Base-by-base conservation (phyloP, 2,888 invertebrate species). In the Ctenicera cuprea region DNA sequence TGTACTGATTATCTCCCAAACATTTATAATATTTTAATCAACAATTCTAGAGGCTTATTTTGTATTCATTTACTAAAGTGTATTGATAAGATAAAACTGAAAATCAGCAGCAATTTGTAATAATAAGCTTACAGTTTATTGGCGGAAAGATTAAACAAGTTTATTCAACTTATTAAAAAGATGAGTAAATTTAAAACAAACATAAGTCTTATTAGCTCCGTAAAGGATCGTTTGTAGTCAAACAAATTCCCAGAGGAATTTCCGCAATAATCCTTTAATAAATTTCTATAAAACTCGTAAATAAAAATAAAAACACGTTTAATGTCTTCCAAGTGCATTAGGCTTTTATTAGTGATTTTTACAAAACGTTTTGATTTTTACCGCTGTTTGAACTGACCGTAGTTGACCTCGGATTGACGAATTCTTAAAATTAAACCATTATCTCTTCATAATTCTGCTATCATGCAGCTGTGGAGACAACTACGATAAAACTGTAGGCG, bases 91-190 rank as follows among this genome's bases (percentile, higher is more conserved):
- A 50, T 20, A 50, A 48, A 20, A 18, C 11, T 16, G 26, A 43
- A 62, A 45, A 41, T 41, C 26, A 43, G 41, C 16, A 43, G 41
- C 30, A 62, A 41, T 62, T 62, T 62, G 45, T 48, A 33, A 48
- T 45, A 63, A 45, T 33, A 48, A 63, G 16, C 48, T 26, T 63
- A 45, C 22, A 48, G 30, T 63, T 45, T 63, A 48, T 63, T 63
- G 30, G 63, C 48, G 11, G 45, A 45, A 63, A 63, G 63, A 63
- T 63, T 63, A 63, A 63, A 63, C 63, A 63, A 63, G 33, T 48
- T 48, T 63, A 48, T 45, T 48, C 45, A 48, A 14, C 45, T 63
- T 63, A 63, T 48, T 18, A 48, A 48, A 45, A 63, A 48, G 20
- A 11, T 14, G 45, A 41, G 26, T 48, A 45, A n/a, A 33, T 33